Evolutionary conservation across 2,113 vertebrate species (phyloP).

Genomic region (Pseudopipra pipra): DNA sequence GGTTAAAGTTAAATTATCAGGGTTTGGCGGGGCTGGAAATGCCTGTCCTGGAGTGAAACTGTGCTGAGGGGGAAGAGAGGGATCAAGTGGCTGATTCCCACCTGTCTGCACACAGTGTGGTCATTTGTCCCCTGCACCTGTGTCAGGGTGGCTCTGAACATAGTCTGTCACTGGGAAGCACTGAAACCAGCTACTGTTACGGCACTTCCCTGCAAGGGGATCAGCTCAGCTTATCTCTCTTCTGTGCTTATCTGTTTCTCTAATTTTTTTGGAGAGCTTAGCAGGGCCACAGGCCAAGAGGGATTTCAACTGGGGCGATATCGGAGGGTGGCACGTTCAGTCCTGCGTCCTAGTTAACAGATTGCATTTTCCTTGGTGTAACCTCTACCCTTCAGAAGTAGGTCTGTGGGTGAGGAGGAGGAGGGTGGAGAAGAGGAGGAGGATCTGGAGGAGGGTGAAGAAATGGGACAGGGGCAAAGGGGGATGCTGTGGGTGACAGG

Average conservation of each 20-base stretch:
- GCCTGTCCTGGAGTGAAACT: background rate
- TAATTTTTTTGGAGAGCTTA: background rate
- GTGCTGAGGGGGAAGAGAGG: background rate
- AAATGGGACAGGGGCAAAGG: background rate
- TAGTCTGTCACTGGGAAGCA: background rate
- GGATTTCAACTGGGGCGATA: background rate
- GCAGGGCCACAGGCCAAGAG: background rate
- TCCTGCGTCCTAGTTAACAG: background rate
- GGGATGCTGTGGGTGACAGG: background rate
- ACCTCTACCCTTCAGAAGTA: background rate
- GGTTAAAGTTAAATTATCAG: fast-evolving
- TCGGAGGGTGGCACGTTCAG: background rate
- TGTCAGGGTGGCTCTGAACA: background rate
- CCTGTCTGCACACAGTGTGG: fast-evolving
- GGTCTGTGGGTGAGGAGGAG: background rate
- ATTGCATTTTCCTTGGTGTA: background rate
- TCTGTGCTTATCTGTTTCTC: background rate
- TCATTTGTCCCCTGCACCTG: background rate
- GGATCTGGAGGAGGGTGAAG: background rate
- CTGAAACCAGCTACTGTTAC: background rate
- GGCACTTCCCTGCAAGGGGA: background rate
- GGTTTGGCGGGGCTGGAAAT: background rate
- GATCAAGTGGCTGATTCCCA: fast-evolving
- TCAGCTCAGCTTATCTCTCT: background rate
- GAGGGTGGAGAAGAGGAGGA: background rate